A percentile compares a stretch with the other conserved stretches of the same genome.
These are phyloP conservation scores for Ophioninae sp. DNA, from an alignment of 2,888 invertebrate species.

Conservation along the genomic window DNA sequence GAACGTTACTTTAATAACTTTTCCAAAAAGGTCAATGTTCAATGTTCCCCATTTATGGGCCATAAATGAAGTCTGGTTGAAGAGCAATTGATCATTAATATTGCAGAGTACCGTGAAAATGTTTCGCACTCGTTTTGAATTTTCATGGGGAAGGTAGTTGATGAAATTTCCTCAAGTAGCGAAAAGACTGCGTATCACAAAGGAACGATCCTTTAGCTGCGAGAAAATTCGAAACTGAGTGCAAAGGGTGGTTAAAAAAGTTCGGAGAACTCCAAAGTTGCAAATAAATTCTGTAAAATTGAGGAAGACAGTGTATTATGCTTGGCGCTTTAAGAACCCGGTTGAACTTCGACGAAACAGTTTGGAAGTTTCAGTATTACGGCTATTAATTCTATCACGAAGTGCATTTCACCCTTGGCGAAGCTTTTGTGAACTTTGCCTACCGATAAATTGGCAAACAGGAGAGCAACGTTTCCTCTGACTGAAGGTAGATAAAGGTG, in stretches of 20 bases:
- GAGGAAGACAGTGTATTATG: neutral
- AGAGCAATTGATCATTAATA: neutral
- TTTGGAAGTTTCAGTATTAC: neutral
- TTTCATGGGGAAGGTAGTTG: neutral
- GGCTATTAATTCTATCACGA: neutral
- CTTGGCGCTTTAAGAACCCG: neutral
- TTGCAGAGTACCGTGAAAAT: neutral
- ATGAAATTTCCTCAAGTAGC: neutral
- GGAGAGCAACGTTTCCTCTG: neutral
- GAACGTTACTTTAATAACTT: neutral
- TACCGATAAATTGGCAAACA: neutral
- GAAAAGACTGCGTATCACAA: neutral
- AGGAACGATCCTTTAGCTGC: neutral
- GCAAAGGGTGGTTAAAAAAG: neutral
- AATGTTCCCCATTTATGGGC: neutral
- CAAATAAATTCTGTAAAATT: neutral
- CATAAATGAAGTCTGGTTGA: neutral
- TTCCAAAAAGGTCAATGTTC: neutral
- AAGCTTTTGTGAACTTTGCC: neutral
- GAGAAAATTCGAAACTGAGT: neutral
- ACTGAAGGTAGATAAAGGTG: neutral
- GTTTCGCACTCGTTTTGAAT: neutral
- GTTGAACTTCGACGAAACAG: neutral
- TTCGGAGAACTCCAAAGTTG: neutral
- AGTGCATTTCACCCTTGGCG: neutral